Evolutionary conservation across 2,113 vertebrate species (phyloP).

Genomic region (Scartelaos histophorus): DNA sequence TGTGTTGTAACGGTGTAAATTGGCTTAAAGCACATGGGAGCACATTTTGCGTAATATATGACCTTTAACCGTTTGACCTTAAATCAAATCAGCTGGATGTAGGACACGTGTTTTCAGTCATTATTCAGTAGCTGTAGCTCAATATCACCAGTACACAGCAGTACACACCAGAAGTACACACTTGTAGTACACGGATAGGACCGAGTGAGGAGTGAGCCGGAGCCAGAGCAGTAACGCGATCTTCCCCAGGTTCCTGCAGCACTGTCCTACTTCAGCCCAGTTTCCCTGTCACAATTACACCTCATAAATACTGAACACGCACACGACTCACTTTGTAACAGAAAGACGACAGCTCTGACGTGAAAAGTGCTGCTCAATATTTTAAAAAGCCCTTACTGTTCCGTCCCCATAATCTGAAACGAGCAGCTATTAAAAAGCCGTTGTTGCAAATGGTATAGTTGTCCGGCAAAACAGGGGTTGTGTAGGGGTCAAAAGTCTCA

Average conservation of each 20-base stretch:
- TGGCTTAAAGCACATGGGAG: no score
- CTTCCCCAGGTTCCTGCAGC: conserved; percentile 1
- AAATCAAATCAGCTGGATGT: background rate
- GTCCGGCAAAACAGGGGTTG: background rate
- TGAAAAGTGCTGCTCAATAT: conserved; percentile 1
- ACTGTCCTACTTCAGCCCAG: conserved; percentile 24
- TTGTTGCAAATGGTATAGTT: background rate
- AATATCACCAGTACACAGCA: conserved; percentile 10
- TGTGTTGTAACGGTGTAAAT: no score
- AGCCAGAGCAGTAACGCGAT: conserved; percentile 37
- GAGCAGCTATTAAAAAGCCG: background rate
- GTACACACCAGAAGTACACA: background rate
- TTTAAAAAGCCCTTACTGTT: background rate
- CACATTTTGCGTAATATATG: no score
- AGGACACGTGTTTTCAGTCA: conserved; percentile 1
- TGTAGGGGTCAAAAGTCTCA: no score
- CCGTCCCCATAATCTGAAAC: background rate
- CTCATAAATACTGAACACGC: background rate
- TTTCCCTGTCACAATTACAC: background rate
- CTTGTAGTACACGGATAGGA: background rate
- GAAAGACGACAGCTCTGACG: background rate
- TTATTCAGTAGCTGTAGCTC: conserved; percentile 5
- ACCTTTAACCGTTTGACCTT: background rate
- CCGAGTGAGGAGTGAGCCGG: background rate
- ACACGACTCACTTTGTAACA: background rate